Base-by-base conservation (phyloP, 2,797 vertebrate genomes). In the Aldrovandia affinis region DNA sequence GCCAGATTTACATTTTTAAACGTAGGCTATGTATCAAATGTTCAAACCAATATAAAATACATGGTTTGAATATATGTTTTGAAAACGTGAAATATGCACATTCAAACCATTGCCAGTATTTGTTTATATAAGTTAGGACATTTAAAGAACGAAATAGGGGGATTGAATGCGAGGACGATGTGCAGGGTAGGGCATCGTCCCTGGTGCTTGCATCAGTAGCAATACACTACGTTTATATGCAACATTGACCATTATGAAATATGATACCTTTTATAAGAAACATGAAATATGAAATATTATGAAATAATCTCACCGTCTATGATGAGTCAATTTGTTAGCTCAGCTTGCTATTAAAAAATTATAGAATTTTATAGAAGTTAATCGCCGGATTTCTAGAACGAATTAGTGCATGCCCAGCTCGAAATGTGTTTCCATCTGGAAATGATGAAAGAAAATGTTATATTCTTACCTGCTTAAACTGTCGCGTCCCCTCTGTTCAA, bases 391-490 rank as follows among this genome's bases (percentile, higher is more conserved):
- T 47, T n/a, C 73, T 44, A 1, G 22, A 77, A 77, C 22, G 42
- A 77, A 47, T 9, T 44, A 12, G 42, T 77, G 9, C n/a, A 6
- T 25, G 22, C 47, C 39, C n/a, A 44, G 8, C 22, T 75, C 47
- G 8, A 47, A 78, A 81, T 12, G 36, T 36, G 15, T 36, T 47
- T n/a, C 42, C 0, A 12, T 7, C 80, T 47, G 50, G 65, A 89
- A 87, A 86, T 88, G 85, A 10, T 61, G 10, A 36, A 52, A 81
- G 22, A 78, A 80, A 20, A 54, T 52, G 39, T 80, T n/a, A 54
- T 15, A 79, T n/a, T 83, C 88, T 86, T 86, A 88, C 88, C 88
- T 85, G 65, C 57, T 75, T 30, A 75, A 83, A 70, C n/a, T 83
- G 65, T 90, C 89, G 85, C 73, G n/a, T 80, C 65, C 82, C 81